Conservation (phyloP, 2,888 invertebrate species). For the Acronicta alni region DNA sequence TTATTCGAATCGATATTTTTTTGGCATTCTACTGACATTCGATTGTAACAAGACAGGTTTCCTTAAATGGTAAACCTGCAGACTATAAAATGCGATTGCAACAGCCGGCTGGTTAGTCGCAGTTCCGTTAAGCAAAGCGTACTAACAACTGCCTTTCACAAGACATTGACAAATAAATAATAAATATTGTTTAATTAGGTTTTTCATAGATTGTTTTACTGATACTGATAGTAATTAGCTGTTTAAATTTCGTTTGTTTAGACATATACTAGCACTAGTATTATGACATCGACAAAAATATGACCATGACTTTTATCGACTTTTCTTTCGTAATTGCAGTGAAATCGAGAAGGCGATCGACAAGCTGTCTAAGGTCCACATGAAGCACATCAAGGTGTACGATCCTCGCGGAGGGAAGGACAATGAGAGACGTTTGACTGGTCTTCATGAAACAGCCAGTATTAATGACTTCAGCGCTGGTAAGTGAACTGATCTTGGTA, state of each 20-base stretch:
- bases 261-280: too few species aligned
- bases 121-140: conserved; percentile 5
- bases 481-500: conserved; percentile 60
- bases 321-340: conserved; percentile 81
- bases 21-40: neutral
- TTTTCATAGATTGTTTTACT: neutral
- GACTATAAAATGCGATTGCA: conserved; percentile 16
- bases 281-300: too few species aligned
- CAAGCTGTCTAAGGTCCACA: conserved; percentile 96
- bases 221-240: neutral
- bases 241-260: too few species aligned
- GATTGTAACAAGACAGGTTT: neutral
- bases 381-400: conserved; percentile 98
- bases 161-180: neutral
- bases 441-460: conserved; percentile 98
- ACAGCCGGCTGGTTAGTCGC: conserved; percentile 9
- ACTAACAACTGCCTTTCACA: neutral
- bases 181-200: neutral
- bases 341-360: conserved; percentile 99
- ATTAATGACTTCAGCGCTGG: conserved; percentile 98
- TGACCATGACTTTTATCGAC: neutral
- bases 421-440: conserved; percentile 98
- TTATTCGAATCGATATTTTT: too few species aligned
- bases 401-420: conserved; percentile 98
- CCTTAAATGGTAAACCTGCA: conserved; percentile 16